Percentiles rank a stretch among this genome's conserved stretches.
Evolutionary conservation across 1,140 invertebrate genomes (phyloP).

Genomic region (Bactericera cockerelli): DNA sequence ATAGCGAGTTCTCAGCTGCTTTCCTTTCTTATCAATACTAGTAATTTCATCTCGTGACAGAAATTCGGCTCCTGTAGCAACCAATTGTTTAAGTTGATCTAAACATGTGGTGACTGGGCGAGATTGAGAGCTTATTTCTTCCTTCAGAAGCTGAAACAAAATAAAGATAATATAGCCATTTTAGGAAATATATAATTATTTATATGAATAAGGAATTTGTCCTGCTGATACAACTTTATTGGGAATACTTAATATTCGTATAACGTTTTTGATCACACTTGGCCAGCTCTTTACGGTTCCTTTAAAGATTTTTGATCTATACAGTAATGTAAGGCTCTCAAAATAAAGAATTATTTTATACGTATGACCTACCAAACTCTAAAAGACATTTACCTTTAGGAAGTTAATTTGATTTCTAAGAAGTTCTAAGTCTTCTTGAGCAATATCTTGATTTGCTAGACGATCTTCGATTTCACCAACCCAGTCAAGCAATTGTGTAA

Average conservation of each 20-base stretch:
- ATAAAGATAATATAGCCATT: conserved; percentile 18
- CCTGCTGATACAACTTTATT: too few species aligned
- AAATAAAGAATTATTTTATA: too few species aligned
- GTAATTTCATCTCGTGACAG: conserved; percentile 73
- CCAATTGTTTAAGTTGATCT: conserved; percentile 81
- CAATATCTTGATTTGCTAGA: conserved; percentile 71
- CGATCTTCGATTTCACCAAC: conserved; percentile 70
- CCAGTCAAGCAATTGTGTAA: conserved; percentile 75
- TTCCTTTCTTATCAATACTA: conserved; percentile 68
- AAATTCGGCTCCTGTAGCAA: conserved; percentile 75
- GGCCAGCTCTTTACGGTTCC: too few species aligned
- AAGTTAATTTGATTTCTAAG: conserved; percentile 76
- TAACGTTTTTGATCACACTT: too few species aligned
- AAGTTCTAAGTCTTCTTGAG: conserved; percentile 75
- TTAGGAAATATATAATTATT: too few species aligned
- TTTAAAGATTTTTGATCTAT: too few species aligned
- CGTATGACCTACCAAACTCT: too few species aligned
- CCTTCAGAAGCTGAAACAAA: conserved; percentile 59
- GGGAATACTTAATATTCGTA: too few species aligned
- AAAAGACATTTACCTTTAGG: conserved; percentile 66
- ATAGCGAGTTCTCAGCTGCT: conserved; percentile 66
- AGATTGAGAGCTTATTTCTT: conserved; percentile 75
- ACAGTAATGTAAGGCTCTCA: too few species aligned
- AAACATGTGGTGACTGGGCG: conserved; percentile 70
- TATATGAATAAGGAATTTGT: too few species aligned